Evolutionary conservation across 2,113 vertebrate genomes (phyloP), one percentile per base, ranked within the genome.

Genomic region (Ramphastos sulfuratus): DNA sequence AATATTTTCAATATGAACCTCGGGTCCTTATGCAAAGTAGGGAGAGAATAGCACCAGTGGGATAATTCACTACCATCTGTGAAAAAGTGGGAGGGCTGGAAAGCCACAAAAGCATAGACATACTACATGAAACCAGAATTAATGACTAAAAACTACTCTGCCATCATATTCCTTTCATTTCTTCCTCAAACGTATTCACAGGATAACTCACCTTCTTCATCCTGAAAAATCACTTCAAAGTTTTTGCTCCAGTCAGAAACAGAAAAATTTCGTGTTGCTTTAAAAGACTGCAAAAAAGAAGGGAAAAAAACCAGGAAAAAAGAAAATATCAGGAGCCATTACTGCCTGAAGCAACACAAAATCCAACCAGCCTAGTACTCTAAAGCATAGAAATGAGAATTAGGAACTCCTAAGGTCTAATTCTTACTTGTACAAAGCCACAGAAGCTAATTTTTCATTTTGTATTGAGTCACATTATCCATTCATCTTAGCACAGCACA

Each of bases 241-340:
- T 99, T 99, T 97, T 99, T 99, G 97, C 98, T 99, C 99, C 99
- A 99, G 95, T 99, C 99, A 35, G 99, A 99, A 96, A 99, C 98
- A 6, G 99, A 99, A 97, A 99, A 99, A 98, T 99, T 99, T 75
- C 98, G 97, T 39, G 99, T 99, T 85, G 98, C 98, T 96, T 99
- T 99, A 77, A 99, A 97, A 88, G 99, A 99, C 99, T 99, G 87
- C 3, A 16, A 60, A 72, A 67, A 82, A 75, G 65, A 83, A 94
- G 78, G 35, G 69, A 48, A 17, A 39, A 73, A 93, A 73, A 25
- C 16, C 13, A 20, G 92, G 82, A 35, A 75, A 92, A 85, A 39
- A 75, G 9, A 93, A 87, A 44, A 72, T 8, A 96, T 79, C 75
- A 93, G 28, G 37, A 85, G 55, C 12, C 12, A 19, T 59, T 77